Percentiles rank a stretch among this genome's conserved stretches.
These are phyloP conservation scores for Poecilia picta DNA, from an alignment of 2,797 vertebrate genomes.

Conservation along the genomic window DNA sequence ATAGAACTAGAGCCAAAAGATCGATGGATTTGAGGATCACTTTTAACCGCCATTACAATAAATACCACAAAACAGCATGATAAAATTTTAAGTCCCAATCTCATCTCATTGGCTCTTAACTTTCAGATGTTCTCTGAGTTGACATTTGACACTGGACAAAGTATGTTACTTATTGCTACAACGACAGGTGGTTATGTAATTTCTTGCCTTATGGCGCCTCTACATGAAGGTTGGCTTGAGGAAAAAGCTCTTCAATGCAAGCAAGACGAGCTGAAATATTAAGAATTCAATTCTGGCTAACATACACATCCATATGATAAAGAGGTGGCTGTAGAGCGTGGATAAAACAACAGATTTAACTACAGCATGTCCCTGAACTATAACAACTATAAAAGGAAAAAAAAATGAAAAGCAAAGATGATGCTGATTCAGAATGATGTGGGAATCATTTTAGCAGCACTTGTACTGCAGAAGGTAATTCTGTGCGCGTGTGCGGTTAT, in stretches of 20 bases:
- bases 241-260: slow-evolving; percentile 39
- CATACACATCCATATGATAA: slow-evolving; percentile 52
- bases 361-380: slow-evolving; percentile 19
- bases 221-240: slow-evolving; percentile 24
- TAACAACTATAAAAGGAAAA: slow-evolving; percentile 36
- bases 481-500: slow-evolving; percentile 5
- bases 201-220: slow-evolving; percentile 65
- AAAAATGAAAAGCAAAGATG: slow-evolving; percentile 37
- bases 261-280: slow-evolving; percentile 64
- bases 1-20: not conserved
- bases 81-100: not conserved
- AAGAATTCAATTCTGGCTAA: slow-evolving; percentile 57
- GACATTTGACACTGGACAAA: slow-evolving; percentile 65
- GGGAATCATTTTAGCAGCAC: slow-evolving; percentile 37
- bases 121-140: slow-evolving; percentile 63
- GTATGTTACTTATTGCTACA: slow-evolving; percentile 63
- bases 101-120: slow-evolving; percentile 35
- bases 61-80: slow-evolving; percentile 4
- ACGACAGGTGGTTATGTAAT: slow-evolving; percentile 70
- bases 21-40: not conserved
- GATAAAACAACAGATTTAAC: slow-evolving; percentile 24
- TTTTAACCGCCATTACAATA: not conserved
- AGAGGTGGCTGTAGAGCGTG: slow-evolving; percentile 29
- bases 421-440: slow-evolving; percentile 40
- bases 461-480: slow-evolving; percentile 19